A percentile compares a stretch with the other conserved stretches of the same genome.
Conservation (phyloP, 2,113 vertebrate genomes). For the Platycercus adscitus region DNA sequence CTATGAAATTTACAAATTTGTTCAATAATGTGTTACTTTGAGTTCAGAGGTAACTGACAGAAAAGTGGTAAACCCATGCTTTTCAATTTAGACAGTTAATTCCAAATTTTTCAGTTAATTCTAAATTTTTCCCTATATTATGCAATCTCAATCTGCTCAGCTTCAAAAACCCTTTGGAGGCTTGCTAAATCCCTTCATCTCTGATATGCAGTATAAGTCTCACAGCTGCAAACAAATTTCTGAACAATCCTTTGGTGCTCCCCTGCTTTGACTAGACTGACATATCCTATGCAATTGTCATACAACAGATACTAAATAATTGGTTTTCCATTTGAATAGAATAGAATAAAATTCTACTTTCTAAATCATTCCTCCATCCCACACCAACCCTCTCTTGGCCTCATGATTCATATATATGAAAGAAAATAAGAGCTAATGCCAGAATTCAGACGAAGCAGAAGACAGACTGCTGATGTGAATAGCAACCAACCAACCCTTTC, state of each 20-base stretch:
- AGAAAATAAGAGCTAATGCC: background rate
- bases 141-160: background rate
- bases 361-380: background rate
- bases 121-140: background rate
- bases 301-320: background rate
- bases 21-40: background rate
- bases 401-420: background rate
- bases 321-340: background rate
- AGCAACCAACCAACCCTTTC: background rate
- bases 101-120: background rate
- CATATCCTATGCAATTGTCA: background rate
- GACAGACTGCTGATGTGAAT: background rate
- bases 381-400: background rate
- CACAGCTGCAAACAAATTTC: background rate
- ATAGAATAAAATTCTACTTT: background rate
- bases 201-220: background rate
- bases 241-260: background rate
- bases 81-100: background rate
- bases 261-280: background rate
- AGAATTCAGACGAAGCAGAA: background rate
- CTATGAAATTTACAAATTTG: background rate
- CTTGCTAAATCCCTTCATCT: background rate
- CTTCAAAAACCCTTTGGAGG: background rate
- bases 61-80: rapidly evolving
- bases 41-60: background rate